Conservation (phyloP, 2,113 vertebrate species). For the Petromus typicus region DNA sequence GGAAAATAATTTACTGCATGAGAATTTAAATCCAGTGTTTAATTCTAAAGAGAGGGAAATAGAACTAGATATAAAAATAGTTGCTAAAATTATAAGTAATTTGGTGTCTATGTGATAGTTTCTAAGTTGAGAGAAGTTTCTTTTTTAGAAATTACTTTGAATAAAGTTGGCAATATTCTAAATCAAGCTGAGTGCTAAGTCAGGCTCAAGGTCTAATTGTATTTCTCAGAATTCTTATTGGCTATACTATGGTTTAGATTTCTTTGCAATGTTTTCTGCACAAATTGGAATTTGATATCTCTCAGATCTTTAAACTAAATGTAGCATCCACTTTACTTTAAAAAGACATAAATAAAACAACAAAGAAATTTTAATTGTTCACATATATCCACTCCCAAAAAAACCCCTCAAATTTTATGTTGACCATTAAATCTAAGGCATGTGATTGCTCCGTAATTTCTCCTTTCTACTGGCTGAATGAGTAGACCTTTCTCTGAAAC, state of each 20-base stretch:
- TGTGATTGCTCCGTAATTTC: slow-evolving; percentile 57
- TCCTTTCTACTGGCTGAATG: slow-evolving; percentile 58
- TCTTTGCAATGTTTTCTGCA: slow-evolving; percentile 87
- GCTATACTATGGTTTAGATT: slow-evolving; percentile 85
- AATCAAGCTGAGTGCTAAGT: slow-evolving; percentile 33
- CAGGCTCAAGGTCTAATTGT: slow-evolving; percentile 4
- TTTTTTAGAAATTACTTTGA: slow-evolving; percentile 56
- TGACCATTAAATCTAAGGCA: slow-evolving; percentile 55
- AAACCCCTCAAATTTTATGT: slow-evolving; percentile 69
- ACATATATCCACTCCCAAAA: background rate
- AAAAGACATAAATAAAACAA: slow-evolving; percentile 41
- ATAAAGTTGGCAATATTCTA: slow-evolving; percentile 46
- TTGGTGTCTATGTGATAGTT: slow-evolving; percentile 19
- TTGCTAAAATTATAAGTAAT: slow-evolving; percentile 15
- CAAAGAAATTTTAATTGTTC: slow-evolving; percentile 31
- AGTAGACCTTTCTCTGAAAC: slow-evolving; percentile 62
- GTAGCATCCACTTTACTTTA: slow-evolving; percentile 75
- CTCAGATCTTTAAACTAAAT: slow-evolving; percentile 86
- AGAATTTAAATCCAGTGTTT: slow-evolving; percentile 52
- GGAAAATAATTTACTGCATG: slow-evolving; percentile 51
- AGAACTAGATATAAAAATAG: slow-evolving; percentile 43
- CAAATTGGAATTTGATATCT: slow-evolving; percentile 84
- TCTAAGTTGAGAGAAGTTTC: slow-evolving; percentile 26
- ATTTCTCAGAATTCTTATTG: slow-evolving; percentile 84
- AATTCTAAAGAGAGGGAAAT: slow-evolving; percentile 58